Base-by-base conservation (phyloP, 2,888 invertebrate species). In the Trichacis sp. region DNA sequence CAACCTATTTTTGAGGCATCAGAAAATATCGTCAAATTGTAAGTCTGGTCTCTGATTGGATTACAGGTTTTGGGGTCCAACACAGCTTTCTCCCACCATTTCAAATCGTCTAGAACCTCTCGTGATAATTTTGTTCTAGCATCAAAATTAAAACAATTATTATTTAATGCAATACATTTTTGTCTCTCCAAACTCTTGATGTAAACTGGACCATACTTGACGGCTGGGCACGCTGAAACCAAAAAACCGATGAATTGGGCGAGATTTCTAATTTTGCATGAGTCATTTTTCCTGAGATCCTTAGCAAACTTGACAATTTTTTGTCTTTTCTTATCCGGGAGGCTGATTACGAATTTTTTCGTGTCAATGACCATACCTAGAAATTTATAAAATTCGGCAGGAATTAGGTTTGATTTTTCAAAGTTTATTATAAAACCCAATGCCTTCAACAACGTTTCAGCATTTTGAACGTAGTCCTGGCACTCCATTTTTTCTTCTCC, bases 1-100 rank as follows among this genome's bases (percentile, higher is more conserved):
- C 72, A 73, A 5, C 72, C 68, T 24, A 60, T 62, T 15, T 62
- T n/a, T 1, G 65, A 73, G 2, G 71, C 69, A 47, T 71, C 69
- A 12, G 58, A 54, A 30, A 66, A 69, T 4, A 69, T 65, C 30
- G 63, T 61, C 1, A 64, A 20, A 5, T 42, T 24, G 9, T 45
- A 67, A 15, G 43, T 24, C 8, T 38, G 5, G 11, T 9, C 29
- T 43, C 56, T 42, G 36, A 65, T 52, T 19, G 59, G 43, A 49
- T 62, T 62, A 4, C 24, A 24, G 24, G 30, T 46, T 11, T 40
- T 11, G 5, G 33, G 15, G 3, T 2, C 9, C 9, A 66, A 38
- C 11, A 55, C 56, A 11, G 43, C 47, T 12, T 29, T 48, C 24
- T 24, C 24, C 70, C 63, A 69, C 68, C 66, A 72, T 5, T 64